These are phyloP conservation scores for Melieria crassipennis DNA, from an alignment of 2,888 invertebrate genomes.

Conservation along the genomic window DNA sequence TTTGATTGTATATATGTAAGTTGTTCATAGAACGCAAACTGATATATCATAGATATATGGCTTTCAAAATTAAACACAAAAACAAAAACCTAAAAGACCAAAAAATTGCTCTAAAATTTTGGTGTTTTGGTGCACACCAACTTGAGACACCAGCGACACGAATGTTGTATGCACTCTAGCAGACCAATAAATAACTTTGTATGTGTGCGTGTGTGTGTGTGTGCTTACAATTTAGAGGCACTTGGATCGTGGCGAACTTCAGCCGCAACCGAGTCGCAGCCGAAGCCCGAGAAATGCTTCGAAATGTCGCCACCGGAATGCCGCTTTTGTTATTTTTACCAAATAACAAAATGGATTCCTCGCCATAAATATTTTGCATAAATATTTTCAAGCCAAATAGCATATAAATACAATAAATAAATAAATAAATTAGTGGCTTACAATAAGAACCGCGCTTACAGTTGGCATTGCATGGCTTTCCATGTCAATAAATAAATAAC, in stretches of 20 bases:
- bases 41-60: slow-evolving; percentile 99
- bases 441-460: background rate
- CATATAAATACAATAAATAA: slow-evolving; percentile 21
- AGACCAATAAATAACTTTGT: too few relatives aligned
- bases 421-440: slow-evolving; percentile 19
- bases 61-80: slow-evolving; percentile 66
- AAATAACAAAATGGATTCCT: background rate
- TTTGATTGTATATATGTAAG: slow-evolving; percentile 37
- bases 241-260: too few relatives aligned
- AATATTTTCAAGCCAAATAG: slow-evolving; percentile 29
- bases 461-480: background rate
- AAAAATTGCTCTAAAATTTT: too few relatives aligned
- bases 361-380: slow-evolving; percentile 21
- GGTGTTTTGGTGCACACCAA: too few relatives aligned
- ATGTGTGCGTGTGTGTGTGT: too few relatives aligned
- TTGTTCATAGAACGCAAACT: slow-evolving; percentile 95
- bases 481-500: slow-evolving; percentile 9
- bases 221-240: too few relatives aligned
- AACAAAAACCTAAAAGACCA: too few relatives aligned
- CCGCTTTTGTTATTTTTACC: slow-evolving; percentile 40
- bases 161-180: too few relatives aligned
- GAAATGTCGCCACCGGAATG: slow-evolving; percentile 14
- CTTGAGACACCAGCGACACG: too few relatives aligned
- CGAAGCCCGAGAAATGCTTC: too few relatives aligned
- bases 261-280: too few relatives aligned